Base-by-base conservation (phyloP, 1,140 invertebrate genomes). In the Antheraea mylitta region DNA sequence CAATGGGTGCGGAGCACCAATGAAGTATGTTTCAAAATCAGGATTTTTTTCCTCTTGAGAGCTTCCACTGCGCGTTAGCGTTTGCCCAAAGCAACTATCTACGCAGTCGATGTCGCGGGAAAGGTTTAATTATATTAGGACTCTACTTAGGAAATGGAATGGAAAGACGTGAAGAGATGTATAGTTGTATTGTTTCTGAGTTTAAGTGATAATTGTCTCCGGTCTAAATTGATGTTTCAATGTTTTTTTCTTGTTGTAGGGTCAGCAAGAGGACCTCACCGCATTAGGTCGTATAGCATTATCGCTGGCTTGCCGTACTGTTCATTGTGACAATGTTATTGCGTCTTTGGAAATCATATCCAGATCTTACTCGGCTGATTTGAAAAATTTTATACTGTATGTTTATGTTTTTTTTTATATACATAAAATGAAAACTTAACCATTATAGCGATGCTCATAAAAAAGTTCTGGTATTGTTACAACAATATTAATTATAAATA, bases 341-440 rank as follows among this genome's bases (percentile, higher is more conserved):
- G 96, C 96, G 0, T 98, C 97, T 19, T 94, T 99, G 81, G 97
- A 99, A 69, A 94, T 99, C 65, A 96, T 99, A 63, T 94, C 96
- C 59, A 94, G 97, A 77, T 96, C 97, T 76, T 99, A 99, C 89
- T 97, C 98, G 36, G 93, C 95, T 18, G 98, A 99, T 94, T 94
- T 99, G 77, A 95, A 98, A 84, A 99, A 99, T 92, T 94, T 99
- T 60, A 97, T 99, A 78, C 93, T 98, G 97, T 98, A 94, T 90
- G 95, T 95, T 62, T 38, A 18, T 66, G 58, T 48, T 22, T 13
- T 58, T 13, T 30, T 58, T 58, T n/a, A n/a, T n/a, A 30, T 30
- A 22, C 30, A 13, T 11, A 66, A 18, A 19, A 18, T 1, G 19
- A 11, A 42, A 4, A 11, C 7, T 42, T 45, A 70, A 7, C 3